These are phyloP conservation scores for Drosophila sechellia DNA, from an alignment of 1,140 invertebrate species.

Conservation along the genomic window DNA sequence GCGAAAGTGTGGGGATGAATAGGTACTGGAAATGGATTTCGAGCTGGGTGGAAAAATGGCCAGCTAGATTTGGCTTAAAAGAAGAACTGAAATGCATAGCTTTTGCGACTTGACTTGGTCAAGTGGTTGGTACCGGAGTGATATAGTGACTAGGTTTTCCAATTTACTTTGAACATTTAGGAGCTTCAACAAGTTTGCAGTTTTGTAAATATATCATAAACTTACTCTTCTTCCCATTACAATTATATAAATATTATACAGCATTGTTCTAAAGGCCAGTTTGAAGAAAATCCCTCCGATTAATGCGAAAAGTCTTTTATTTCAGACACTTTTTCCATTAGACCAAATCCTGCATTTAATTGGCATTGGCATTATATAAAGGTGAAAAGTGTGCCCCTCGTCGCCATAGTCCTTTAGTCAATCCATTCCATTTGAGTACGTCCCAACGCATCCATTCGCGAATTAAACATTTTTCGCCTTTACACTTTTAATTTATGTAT, in stretches of 20 bases:
- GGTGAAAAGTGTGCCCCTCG: not conserved
- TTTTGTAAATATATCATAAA: too few relatives aligned
- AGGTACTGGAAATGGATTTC: constrained; percentile 3
- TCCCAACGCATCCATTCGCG: constrained; percentile 25
- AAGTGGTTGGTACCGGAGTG: not conserved
- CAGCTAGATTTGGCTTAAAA: constrained; percentile 19
- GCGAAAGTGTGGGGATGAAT: not conserved
- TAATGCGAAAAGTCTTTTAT: not conserved
- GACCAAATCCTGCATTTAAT: not conserved
- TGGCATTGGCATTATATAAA: not conserved
- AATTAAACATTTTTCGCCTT: constrained; percentile 72
- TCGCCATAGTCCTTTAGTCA: constrained; percentile 3
- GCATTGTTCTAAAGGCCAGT: too few relatives aligned
- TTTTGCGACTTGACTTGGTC: constrained; percentile 12
- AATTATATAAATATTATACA: too few relatives aligned
- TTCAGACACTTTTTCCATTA: not conserved
- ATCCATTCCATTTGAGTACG: constrained; percentile 58
- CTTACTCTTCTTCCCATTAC: too few relatives aligned
- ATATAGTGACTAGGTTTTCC: not conserved
- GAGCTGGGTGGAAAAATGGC: not conserved
- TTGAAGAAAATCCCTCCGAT: too few relatives aligned
- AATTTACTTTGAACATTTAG: not conserved
- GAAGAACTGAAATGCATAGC: not conserved
- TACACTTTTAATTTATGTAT: constrained; percentile 79
- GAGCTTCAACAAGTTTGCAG: too few relatives aligned